phyloP scores from a whole-genome alignment of 1,140 invertebrate species.

The Sycophila sp. region DNA sequence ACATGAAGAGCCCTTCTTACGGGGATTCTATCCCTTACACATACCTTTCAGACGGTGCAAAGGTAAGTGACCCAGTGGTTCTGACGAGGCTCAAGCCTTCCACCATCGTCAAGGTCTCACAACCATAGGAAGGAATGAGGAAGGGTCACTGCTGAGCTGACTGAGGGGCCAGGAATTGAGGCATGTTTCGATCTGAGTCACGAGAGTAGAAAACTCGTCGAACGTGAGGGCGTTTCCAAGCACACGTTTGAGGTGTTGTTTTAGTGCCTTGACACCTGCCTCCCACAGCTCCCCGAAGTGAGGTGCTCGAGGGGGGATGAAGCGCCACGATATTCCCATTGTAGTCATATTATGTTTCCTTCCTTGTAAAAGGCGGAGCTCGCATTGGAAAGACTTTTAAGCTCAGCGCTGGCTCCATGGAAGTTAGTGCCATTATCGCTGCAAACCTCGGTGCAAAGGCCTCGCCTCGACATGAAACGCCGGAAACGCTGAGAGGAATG shows the following conservation, averaged over 20 bases:
- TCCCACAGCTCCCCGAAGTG: no score
- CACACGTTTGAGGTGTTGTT: conserved; percentile 12
- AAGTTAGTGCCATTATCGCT: not conserved
- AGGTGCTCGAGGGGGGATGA: no score
- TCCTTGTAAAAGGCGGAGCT: not conserved
- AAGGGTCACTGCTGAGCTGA: not conserved
- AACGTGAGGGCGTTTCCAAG: not conserved
- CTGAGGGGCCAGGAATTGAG: conserved; percentile 16
- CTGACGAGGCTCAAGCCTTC: no score
- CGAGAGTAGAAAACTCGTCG: conserved; percentile 7
- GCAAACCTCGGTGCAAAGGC: not conserved
- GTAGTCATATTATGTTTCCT: not conserved
- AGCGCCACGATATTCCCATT: not conserved
- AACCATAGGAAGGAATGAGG: no score
- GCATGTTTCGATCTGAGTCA: conserved; percentile 17
- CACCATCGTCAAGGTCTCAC: no score
- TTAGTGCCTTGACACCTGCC: no score
- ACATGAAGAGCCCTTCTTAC: no score
- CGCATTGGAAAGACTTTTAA: not conserved
- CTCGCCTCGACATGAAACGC: not conserved
- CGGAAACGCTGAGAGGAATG: not conserved
- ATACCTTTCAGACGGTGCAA: no score
- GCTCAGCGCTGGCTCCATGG: not conserved
- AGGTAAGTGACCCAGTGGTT: no score
- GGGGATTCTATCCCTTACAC: no score